Evolutionary conservation across 2,797 vertebrate genomes (phyloP).

Genomic region (Xiphophorus birchmanni): DNA sequence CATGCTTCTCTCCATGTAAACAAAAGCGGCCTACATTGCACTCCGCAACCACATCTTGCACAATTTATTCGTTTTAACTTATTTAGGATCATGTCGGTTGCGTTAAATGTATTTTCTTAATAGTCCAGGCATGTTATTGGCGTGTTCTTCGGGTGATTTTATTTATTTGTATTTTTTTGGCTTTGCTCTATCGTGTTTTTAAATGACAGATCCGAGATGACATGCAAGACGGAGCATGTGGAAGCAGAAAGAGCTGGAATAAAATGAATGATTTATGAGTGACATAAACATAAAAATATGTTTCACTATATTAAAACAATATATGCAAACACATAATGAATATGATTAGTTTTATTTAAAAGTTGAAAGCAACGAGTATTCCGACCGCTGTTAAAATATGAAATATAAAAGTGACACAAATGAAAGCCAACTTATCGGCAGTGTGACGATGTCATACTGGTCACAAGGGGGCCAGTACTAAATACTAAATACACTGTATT

Average conservation of each 20-base stretch:
- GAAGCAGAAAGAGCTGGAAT: background rate
- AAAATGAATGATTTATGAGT: background rate
- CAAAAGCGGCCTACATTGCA: slow-evolving; percentile 37
- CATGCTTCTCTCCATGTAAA: slow-evolving; percentile 40
- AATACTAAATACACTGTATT: too few relatives aligned
- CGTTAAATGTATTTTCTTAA: background rate
- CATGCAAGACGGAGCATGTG: background rate
- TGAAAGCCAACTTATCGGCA: background rate
- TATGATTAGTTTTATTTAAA: background rate
- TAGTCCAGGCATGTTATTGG: background rate
- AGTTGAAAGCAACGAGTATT: background rate
- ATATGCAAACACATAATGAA: background rate
- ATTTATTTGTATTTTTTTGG: background rate
- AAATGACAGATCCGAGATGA: background rate
- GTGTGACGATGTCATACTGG: background rate
- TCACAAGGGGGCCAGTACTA: background rate
- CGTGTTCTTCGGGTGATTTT: background rate
- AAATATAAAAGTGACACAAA: background rate
- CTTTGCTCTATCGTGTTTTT: background rate
- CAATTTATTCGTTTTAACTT: background rate
- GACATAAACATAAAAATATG: background rate
- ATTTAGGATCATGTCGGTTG: background rate
- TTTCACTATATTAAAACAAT: background rate
- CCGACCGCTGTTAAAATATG: background rate
- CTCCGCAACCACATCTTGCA: background rate